These are phyloP conservation scores for Pelecanus crispus DNA, from an alignment of 2,113 vertebrate genomes.

Conservation along the genomic window DNA sequence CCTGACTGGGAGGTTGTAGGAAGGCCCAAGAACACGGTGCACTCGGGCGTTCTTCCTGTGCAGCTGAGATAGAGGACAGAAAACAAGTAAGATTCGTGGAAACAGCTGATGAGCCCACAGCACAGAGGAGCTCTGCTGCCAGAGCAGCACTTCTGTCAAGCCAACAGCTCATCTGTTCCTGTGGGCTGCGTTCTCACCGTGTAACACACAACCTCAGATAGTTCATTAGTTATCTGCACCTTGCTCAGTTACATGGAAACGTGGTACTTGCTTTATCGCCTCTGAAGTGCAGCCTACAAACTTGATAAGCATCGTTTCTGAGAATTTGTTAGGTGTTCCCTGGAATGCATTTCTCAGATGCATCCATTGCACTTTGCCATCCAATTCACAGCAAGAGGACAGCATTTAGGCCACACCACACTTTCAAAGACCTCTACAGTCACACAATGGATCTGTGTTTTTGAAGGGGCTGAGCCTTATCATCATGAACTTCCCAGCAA, in stretches of 20 bases:
- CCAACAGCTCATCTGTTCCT: not conserved
- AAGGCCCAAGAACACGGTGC: not conserved
- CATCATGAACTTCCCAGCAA: not conserved
- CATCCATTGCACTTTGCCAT: not conserved
- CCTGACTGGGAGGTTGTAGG: not conserved
- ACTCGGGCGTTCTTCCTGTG: not conserved
- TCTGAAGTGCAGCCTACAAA: not conserved
- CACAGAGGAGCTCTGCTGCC: not conserved
- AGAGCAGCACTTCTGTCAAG: not conserved
- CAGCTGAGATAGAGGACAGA: not conserved
- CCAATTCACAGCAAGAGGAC: not conserved
- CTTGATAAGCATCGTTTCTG: not conserved
- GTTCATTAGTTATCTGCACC: not conserved
- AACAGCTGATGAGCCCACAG: not conserved
- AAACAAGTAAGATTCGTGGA: not conserved
- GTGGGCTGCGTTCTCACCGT: not conserved
- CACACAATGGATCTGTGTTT: not conserved
- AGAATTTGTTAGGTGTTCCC: not conserved
- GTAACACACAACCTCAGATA: not conserved
- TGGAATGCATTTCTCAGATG: not conserved
- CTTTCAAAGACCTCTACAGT: no score
- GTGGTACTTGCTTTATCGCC: accelerated
- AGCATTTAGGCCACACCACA: not conserved
- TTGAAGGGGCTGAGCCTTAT: not conserved
- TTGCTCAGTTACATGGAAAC: not conserved